phyloP scores from a whole-genome alignment of 2,888 invertebrate species.

The Habrosyne pyritoides region DNA sequence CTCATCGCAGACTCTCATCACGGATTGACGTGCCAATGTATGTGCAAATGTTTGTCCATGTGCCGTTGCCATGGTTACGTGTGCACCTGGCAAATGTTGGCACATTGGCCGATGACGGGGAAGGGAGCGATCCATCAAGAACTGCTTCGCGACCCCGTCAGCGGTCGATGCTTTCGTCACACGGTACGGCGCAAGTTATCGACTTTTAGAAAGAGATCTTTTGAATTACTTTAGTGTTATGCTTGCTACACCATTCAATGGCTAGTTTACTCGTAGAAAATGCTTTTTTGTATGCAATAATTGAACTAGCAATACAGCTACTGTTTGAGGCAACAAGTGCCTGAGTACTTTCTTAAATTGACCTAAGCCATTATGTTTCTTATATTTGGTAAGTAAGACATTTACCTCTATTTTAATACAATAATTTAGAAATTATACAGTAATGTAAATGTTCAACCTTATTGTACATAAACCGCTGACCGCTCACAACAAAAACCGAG shows the following conservation, averaged over 20 bases:
- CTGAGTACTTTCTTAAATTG: no score
- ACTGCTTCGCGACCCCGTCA: slow-evolving; percentile 36
- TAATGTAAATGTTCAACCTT: not conserved
- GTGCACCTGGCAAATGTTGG: slow-evolving; percentile 20
- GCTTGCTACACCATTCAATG: not conserved
- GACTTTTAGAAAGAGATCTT: not conserved
- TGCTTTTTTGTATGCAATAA: not conserved
- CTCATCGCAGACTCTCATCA: slow-evolving; percentile 41
- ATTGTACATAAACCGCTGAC: slow-evolving; percentile 12
- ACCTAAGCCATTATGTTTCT: no score
- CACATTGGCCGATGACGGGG: slow-evolving; percentile 16
- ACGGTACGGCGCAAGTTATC: slow-evolving; percentile 24
- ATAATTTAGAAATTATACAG: not conserved
- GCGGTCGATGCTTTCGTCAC: slow-evolving; percentile 45
- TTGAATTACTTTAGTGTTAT: not conserved
- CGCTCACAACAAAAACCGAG: slow-evolving; percentile 23
- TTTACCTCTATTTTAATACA: no score
- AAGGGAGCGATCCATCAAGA: slow-evolving; percentile 34
- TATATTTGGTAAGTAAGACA: no score
- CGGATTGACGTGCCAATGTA: slow-evolving; percentile 19
- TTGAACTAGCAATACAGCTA: no score
- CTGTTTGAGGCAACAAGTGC: no score
- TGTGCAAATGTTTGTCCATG: slow-evolving; percentile 9
- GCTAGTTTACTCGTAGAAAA: not conserved
- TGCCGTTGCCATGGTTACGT: slow-evolving; percentile 1